Base-by-base conservation (phyloP, 2,113 vertebrate genomes). In the Rhadina sibilatrix region DNA sequence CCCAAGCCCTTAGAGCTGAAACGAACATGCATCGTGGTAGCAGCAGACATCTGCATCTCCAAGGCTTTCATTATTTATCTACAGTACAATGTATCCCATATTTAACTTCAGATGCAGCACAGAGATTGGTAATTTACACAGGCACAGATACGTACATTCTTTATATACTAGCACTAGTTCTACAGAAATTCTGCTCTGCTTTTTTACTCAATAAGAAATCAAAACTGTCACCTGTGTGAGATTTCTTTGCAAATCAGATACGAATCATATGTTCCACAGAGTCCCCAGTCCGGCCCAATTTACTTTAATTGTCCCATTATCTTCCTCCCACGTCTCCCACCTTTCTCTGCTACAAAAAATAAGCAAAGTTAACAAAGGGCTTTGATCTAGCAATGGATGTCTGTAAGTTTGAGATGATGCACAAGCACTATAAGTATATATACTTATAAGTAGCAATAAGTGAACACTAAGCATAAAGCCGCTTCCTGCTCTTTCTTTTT, bases 1-100 rank as follows among this genome's bases (percentile, higher is more conserved):
- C 20, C 21, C 46, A 83, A 75, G 21, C 52, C 38, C 18, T 50
- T 11, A 19, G 3, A 79, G 37, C 14, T 42, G 50, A 86, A 89
- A 72, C 12, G 21, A 77, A 42, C 4, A 52, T 27, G 33, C 5
- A 57, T 1, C 0, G 0, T 15, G 25, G 37, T 22, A 79, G 31
- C 25, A 85, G 50, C 24, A 82, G 38, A 12, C 2, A 69, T 22
- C 38, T 76, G 46, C 33, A 81, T 38, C 47, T 70, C 42, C 40
- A 40, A 0, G 0, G 40, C 14, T 68, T 71, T 77, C 56, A 42
- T 35, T 70, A 75, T 38, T 79, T 82, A 82, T 52, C 69, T 47
- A 47, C 33, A 42, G 24, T 33, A 75, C 33, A 71, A 16, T 1
- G 1, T 40, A 59, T 18, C 10, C 16, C 30, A 24, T 13, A 64